phyloP scores from a whole-genome alignment of 2,888 invertebrate genomes.

The Gastrophysa polygoni region DNA sequence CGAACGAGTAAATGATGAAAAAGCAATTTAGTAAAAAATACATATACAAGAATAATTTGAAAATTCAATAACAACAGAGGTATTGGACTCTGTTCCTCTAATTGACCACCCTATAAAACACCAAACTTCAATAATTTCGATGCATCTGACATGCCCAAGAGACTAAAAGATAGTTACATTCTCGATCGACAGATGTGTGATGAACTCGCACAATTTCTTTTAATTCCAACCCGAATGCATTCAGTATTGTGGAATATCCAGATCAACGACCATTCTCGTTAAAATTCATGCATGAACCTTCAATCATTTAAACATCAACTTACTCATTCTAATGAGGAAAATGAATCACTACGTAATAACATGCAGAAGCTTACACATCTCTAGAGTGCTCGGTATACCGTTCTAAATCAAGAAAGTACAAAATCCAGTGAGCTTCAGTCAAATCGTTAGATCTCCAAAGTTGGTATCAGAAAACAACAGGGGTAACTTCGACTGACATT shows the following conservation, averaged over 20 bases:
- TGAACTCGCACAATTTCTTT: too few species aligned
- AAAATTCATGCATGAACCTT: constrained; percentile 31
- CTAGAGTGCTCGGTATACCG: constrained; percentile 54
- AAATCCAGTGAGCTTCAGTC: neutral
- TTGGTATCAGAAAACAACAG: neutral
- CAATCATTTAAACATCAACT: constrained; percentile 34
- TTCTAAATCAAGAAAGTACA: neutral
- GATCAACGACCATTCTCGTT: constrained; percentile 7
- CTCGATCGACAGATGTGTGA: neutral
- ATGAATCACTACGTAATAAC: constrained; percentile 21
- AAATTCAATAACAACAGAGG: too few species aligned
- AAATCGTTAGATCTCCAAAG: neutral
- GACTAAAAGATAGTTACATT: neutral
- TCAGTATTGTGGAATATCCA: neutral
- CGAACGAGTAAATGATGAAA: too few species aligned
- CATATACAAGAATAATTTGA: too few species aligned
- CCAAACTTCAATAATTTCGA: neutral
- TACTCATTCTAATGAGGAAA: constrained; percentile 8
- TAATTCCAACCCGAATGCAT: too few species aligned
- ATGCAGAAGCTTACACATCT: constrained; percentile 52
- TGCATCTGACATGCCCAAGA: neutral
- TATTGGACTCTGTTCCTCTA: too few species aligned
- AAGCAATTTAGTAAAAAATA: too few species aligned
- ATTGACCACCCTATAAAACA: too few species aligned
- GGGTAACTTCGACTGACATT: constrained; percentile 22